Conservation (phyloP, 2,113 vertebrate genomes). For the Toxotes chatareus region DNA sequence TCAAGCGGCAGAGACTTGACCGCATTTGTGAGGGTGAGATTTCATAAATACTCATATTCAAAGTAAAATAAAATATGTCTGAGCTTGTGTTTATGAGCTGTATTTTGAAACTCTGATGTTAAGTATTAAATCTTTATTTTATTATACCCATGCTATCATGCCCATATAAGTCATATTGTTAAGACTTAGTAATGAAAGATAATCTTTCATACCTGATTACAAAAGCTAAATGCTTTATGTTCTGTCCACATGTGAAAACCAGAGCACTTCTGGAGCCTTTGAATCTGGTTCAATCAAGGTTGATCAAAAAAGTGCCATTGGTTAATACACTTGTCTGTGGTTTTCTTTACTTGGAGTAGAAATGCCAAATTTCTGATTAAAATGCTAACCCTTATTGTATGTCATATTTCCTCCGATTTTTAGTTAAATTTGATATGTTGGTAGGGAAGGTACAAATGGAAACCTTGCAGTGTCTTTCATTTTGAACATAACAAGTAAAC, state of each 20-base stretch:
- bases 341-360: not conserved
- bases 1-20: conserved; percentile 92
- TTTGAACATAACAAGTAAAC: not conserved
- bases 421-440: not conserved
- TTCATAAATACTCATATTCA: not conserved
- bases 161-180: not conserved
- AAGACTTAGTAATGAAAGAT: not conserved
- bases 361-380: not conserved
- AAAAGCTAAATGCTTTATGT: not conserved
- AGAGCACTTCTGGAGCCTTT: not conserved
- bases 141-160: not conserved
- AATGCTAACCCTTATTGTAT: not conserved
- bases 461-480: not conserved
- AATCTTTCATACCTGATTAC: not conserved
- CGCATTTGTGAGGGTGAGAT: conserved; percentile 88
- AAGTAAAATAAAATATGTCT: not conserved
- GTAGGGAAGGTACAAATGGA: not conserved
- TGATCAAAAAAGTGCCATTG: not conserved
- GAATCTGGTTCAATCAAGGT: too few species aligned
- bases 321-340: not conserved
- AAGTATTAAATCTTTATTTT: not conserved
- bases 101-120: not conserved
- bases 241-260: not conserved
- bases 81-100: not conserved
- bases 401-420: not conserved